Conservation (phyloP, 2,113 vertebrate species). For the Ranitomeya imitator region DNA sequence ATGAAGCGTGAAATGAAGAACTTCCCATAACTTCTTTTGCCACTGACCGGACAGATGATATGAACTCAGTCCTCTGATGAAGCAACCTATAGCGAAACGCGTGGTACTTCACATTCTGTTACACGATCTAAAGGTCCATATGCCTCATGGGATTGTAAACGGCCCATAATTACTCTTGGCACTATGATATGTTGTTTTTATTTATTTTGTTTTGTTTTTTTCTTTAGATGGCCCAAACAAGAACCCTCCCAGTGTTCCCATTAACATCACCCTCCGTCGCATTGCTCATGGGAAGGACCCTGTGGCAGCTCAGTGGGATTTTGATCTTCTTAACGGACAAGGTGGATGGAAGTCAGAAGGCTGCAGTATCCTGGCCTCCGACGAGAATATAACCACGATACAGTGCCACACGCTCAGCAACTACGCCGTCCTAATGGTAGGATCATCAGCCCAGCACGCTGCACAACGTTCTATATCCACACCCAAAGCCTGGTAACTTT, state of each 20-base stretch:
- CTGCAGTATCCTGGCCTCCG: slow-evolving; percentile 84
- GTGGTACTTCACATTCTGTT: no score
- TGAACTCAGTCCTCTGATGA: no score
- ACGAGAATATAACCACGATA: slow-evolving; percentile 90
- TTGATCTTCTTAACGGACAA: slow-evolving; percentile 84
- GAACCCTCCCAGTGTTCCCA: slow-evolving; percentile 72
- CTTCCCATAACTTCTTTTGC: no score
- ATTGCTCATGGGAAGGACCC: slow-evolving; percentile 87
- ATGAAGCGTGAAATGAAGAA: no score
- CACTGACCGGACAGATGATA: no score
- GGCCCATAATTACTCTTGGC: neutral
- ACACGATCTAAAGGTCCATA: no score
- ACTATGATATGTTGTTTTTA: neutral
- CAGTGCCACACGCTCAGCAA: slow-evolving; percentile 90
- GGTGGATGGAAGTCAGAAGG: slow-evolving; percentile 92
- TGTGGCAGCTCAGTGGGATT: slow-evolving; percentile 89
- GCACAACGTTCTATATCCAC: no score
- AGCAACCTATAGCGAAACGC: no score
- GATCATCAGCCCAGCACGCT: slow-evolving; percentile 2
- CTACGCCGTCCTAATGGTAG: slow-evolving; percentile 93
- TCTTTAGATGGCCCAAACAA: slow-evolving; percentile 78
- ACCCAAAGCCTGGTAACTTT: no score
- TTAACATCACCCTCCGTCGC: slow-evolving; percentile 88
- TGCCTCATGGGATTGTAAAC: no score
- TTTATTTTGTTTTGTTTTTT: neutral